These are phyloP conservation scores for Argentina silus DNA, from an alignment of 2,797 vertebrate species.

Conservation along the genomic window DNA sequence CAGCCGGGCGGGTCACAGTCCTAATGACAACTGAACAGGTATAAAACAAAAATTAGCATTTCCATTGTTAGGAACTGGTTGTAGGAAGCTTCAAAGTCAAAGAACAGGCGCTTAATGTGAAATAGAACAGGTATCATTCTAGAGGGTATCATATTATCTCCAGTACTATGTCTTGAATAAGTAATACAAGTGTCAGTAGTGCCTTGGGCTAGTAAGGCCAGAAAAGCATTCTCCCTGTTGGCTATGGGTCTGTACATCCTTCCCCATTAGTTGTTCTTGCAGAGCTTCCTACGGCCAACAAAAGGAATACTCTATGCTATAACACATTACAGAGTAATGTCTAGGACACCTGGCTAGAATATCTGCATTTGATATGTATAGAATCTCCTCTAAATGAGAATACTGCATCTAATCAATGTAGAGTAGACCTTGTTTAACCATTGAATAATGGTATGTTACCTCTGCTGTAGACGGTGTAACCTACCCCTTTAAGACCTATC, in stretches of 20 bases:
- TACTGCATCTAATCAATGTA: conserved; percentile 15
- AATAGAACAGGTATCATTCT: conserved; percentile 63
- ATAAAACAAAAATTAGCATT: conserved; percentile 64
- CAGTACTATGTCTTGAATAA: conserved; percentile 23
- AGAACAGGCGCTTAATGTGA: conserved; percentile 58
- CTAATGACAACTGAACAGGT: conserved; percentile 68
- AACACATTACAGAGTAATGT: conserved; percentile 9
- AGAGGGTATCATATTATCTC: conserved; percentile 38
- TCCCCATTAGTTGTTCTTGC: neutral
- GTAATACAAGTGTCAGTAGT: conserved; percentile 42
- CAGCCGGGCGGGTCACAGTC: conserved; percentile 49
- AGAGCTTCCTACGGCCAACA: conserved; percentile 11
- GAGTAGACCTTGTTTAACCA: conserved; percentile 40
- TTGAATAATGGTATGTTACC: no score
- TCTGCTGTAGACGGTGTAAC: no score
- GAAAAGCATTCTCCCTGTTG: conserved; percentile 24
- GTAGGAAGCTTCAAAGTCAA: conserved; percentile 66
- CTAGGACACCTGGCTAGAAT: conserved; percentile 35
- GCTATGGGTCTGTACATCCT: neutral
- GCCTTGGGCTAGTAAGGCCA: neutral
- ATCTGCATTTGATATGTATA: conserved; percentile 28
- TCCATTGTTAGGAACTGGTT: conserved; percentile 63
- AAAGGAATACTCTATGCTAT: conserved; percentile 35
- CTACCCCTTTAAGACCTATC: no score
- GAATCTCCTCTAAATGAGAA: neutral